These are phyloP conservation scores for Nothura maculosa DNA, from an alignment of 2,797 vertebrate genomes.

Conservation along the genomic window DNA sequence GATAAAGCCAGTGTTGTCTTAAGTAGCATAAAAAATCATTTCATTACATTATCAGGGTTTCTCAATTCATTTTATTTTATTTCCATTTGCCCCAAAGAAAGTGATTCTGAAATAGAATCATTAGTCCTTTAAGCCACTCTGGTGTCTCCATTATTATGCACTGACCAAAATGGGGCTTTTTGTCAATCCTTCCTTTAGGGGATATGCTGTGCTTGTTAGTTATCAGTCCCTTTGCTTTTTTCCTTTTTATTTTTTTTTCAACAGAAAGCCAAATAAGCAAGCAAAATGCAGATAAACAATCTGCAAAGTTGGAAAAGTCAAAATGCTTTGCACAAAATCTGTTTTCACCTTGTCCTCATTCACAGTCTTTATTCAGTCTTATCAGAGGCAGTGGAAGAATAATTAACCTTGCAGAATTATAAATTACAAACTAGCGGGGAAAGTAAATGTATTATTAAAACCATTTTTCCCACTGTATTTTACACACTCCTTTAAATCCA, in stretches of 20 bases:
- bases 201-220: background rate
- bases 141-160: background rate
- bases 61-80: background rate
- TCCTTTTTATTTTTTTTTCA: background rate
- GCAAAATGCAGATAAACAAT: background rate
- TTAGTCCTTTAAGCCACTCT: background rate
- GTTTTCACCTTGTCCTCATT: background rate
- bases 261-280: background rate
- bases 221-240: background rate
- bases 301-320: background rate
- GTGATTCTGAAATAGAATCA: background rate
- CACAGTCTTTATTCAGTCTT: background rate
- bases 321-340: background rate
- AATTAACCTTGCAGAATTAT: conserved; percentile 1
- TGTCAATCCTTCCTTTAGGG: background rate
- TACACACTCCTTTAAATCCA: background rate
- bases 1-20: background rate
- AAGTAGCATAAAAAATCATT: background rate
- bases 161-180: background rate
- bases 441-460: conserved; percentile 15
- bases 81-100: background rate
- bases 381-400: background rate
- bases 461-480: background rate
- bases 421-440: background rate
- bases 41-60: background rate